Conservation (phyloP, 1,140 invertebrate genomes). For the Paraescarpia echinospica region DNA sequence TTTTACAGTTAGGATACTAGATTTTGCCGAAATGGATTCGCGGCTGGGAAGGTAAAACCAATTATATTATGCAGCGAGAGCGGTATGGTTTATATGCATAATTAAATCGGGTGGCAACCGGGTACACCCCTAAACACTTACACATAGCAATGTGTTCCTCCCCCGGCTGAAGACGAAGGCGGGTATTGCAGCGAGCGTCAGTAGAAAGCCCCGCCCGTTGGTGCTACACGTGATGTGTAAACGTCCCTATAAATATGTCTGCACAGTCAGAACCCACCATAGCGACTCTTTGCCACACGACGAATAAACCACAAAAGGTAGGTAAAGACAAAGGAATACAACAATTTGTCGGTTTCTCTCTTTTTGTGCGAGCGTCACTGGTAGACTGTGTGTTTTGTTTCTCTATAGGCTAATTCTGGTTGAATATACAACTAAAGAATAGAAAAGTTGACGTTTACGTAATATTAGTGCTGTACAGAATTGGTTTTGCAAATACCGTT, state of each 20-base stretch:
- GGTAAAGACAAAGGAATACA: background rate
- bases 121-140: background rate
- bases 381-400: background rate
- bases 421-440: background rate
- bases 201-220: background rate
- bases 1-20: background rate
- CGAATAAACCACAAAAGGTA: background rate
- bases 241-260: background rate
- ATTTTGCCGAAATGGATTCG: background rate
- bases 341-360: background rate
- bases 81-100: too few relatives aligned
- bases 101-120: background rate
- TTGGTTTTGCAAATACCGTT: background rate
- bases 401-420: background rate
- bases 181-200: background rate
- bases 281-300: background rate
- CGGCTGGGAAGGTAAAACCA: background rate
- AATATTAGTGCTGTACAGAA: background rate
- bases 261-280: background rate
- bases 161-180: background rate
- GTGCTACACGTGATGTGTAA: too few relatives aligned
- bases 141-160: background rate
- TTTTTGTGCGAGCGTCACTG: background rate
- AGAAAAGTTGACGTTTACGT: background rate
- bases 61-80: background rate